Evolutionary conservation across 2,888 invertebrate genomes (phyloP).

Genomic region (Sminthurinus aureus): DNA sequence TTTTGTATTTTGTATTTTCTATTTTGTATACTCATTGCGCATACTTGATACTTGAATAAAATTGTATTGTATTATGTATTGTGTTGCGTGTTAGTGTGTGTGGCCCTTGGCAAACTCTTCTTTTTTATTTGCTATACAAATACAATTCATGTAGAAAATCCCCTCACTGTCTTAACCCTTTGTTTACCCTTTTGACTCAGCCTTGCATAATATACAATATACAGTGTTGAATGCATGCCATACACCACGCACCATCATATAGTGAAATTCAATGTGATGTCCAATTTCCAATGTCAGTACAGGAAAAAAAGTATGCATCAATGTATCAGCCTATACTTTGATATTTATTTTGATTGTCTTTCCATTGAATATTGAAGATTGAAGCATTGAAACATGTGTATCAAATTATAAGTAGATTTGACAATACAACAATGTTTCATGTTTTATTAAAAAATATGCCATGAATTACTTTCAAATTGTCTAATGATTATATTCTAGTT

Average conservation of each 20-base stretch:
- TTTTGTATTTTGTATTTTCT: not conserved
- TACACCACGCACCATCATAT: no score
- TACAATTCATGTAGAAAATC: not conserved
- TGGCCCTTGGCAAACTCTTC: conserved; percentile 26
- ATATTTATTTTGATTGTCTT: not conserved
- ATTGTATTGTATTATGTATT: no score
- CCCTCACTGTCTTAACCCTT: conserved; percentile 22
- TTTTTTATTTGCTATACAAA: no score
- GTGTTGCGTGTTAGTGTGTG: conserved; percentile 1
- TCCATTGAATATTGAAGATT: not conserved
- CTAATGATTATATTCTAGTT: not conserved
- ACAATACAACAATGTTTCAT: no score
- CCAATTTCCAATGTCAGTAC: not conserved
- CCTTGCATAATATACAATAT: not conserved
- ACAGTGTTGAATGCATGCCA: no score
- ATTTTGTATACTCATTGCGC: no score
- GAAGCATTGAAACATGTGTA: not conserved
- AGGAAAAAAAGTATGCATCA: no score
- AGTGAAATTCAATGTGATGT: not conserved
- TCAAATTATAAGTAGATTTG: no score
- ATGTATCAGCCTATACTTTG: no score
- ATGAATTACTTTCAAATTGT: not conserved
- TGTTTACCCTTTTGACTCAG: conserved; percentile 31
- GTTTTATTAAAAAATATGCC: no score
- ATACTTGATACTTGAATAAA: no score